These are phyloP conservation scores for Ennomos fuscantarius DNA, from an alignment of 2,888 invertebrate species.

Conservation along the genomic window DNA sequence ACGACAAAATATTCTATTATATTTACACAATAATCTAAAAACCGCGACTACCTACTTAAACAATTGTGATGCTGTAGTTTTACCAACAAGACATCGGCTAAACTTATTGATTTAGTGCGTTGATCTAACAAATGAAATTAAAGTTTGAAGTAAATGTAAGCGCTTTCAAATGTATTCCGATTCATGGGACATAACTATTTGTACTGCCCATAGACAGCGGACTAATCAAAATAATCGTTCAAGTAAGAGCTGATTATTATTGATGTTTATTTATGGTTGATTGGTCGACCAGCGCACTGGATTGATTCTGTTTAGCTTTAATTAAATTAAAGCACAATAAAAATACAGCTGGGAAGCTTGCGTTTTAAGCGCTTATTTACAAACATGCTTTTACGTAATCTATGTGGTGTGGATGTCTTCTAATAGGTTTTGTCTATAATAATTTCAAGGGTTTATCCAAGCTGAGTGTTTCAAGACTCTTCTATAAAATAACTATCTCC, in stretches of 20 bases:
- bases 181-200: too few relatives aligned
- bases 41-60: slow-evolving; percentile 8
- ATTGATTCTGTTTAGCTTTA: slow-evolving; percentile 10
- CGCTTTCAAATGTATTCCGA: too few relatives aligned
- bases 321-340: slow-evolving; percentile 35
- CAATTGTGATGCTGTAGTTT: slow-evolving; percentile 31
- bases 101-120: slow-evolving; percentile 13
- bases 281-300: neutral
- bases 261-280: neutral
- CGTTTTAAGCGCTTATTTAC: neutral
- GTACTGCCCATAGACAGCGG: too few relatives aligned
- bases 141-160: too few relatives aligned
- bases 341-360: slow-evolving; percentile 36
- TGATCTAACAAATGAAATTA: neutral
- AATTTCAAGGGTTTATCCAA: too few relatives aligned
- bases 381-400: neutral
- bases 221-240: too few relatives aligned
- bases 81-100: slow-evolving; percentile 13
- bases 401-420: too few relatives aligned
- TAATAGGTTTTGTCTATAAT: too few relatives aligned
- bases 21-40: neutral
- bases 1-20: too few relatives aligned
- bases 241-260: too few relatives aligned
- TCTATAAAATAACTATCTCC: too few relatives aligned
- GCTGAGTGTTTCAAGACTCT: too few relatives aligned